Conservation (phyloP, 2,888 invertebrate species). For the Eledone cirrhosa region DNA sequence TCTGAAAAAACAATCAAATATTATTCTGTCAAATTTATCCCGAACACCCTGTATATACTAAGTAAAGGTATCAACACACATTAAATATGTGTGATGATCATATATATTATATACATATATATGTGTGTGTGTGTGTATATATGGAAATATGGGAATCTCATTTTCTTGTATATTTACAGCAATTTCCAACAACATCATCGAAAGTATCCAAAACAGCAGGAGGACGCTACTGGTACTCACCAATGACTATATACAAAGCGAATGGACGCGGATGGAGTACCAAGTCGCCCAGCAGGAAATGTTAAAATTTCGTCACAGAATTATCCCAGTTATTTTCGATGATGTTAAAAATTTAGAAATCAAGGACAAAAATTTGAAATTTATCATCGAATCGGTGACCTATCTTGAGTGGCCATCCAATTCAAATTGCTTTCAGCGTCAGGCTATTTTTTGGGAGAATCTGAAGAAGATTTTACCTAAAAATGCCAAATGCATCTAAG, state of each 20-base stretch:
- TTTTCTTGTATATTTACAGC: constrained; percentile 42
- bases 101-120: too few relatives aligned
- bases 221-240: constrained; percentile 50
- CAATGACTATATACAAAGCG: constrained; percentile 48
- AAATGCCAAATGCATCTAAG: neutral
- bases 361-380: constrained; percentile 46
- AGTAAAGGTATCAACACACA: too few relatives aligned
- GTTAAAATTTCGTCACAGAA: constrained; percentile 53
- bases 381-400: constrained; percentile 48
- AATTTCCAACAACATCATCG: constrained; percentile 53
- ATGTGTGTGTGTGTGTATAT: too few relatives aligned
- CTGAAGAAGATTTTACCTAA: constrained; percentile 47
- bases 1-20: too few relatives aligned
- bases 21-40: too few relatives aligned
- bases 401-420: constrained; percentile 50
- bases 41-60: too few relatives aligned
- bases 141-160: too few relatives aligned
- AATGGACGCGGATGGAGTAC: constrained; percentile 56
- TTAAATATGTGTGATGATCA: too few relatives aligned
- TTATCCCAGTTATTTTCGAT: constrained; percentile 51
- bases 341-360: constrained; percentile 40
- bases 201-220: constrained; percentile 51
- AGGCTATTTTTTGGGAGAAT: constrained; percentile 48
- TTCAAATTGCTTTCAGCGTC: constrained; percentile 37
- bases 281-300: constrained; percentile 59